A percentile compares a stretch with the other conserved stretches of the same genome.
Evolutionary conservation across 2,797 vertebrate species (phyloP).

Genomic region (Acipenser transmontanus): DNA sequence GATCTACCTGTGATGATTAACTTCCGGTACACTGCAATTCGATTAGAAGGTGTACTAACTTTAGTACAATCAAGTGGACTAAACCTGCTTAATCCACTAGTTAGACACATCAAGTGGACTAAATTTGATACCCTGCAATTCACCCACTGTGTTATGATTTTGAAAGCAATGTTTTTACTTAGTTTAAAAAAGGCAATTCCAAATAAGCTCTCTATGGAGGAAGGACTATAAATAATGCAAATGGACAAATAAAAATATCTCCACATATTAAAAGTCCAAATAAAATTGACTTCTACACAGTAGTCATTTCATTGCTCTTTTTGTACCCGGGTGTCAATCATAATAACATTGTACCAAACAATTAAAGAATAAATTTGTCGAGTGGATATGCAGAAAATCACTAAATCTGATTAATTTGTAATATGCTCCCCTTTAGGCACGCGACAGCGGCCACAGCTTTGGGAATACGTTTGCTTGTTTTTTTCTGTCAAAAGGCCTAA

Average conservation of each 20-base stretch:
- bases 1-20: too few species aligned
- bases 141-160: too few species aligned
- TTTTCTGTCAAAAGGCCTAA: slow-evolving; percentile 55
- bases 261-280: slow-evolving; percentile 58
- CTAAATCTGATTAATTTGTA: slow-evolving; percentile 68
- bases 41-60: too few species aligned
- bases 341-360: slow-evolving; percentile 53
- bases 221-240: slow-evolving; percentile 63
- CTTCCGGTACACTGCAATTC: too few species aligned
- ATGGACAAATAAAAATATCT: slow-evolving; percentile 40
- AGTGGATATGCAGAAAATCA: slow-evolving; percentile 58
- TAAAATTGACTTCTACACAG: slow-evolving; percentile 68
- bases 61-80: too few species aligned
- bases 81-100: too few species aligned
- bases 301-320: slow-evolving; percentile 66
- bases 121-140: too few species aligned
- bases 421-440: slow-evolving; percentile 48
- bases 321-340: slow-evolving; percentile 59
- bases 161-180: too few species aligned
- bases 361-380: slow-evolving; percentile 60
- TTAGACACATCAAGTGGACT: too few species aligned
- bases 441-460: slow-evolving; percentile 42
- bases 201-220: too few species aligned
- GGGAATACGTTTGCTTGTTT: slow-evolving; percentile 44
- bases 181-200: too few species aligned